A percentile compares a stretch with the other conserved stretches of the same genome.
These are phyloP conservation scores for Anastrepha obliqua DNA, from an alignment of 1,140 invertebrate species.

Conservation along the genomic window DNA sequence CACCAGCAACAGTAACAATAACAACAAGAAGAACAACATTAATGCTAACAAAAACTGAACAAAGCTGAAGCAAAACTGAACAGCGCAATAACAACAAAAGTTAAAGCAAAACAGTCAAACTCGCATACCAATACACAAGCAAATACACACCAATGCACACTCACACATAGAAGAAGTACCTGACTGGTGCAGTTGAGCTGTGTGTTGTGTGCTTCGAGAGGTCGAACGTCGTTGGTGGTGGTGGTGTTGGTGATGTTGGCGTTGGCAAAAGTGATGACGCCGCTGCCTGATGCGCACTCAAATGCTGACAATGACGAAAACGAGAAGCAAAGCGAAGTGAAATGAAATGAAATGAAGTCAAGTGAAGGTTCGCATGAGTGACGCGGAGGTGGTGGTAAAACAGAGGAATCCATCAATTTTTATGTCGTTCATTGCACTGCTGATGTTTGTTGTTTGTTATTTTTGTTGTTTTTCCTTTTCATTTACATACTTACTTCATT, in stretches of 20 bases:
- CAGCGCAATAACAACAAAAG: background rate
- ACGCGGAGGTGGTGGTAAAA: background rate
- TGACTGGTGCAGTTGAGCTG: too few relatives aligned
- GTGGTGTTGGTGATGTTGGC: background rate
- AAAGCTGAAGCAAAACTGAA: too few relatives aligned
- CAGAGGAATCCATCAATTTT: constrained; percentile 51
- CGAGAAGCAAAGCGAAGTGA: background rate
- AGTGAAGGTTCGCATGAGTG: background rate
- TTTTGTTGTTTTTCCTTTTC: background rate
- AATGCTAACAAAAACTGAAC: background rate
- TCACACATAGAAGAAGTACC: background rate
- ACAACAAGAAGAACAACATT: background rate
- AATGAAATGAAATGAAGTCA: constrained; percentile 48
- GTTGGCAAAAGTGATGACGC: background rate
- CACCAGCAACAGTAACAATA: background rate
- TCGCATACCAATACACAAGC: background rate
- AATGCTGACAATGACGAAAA: background rate
- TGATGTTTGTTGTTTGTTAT: constrained; percentile 5
- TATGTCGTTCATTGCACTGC: background rate
- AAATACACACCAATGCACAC: background rate
- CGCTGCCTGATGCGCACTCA: background rate
- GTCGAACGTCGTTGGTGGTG: background rate
- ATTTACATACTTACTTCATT: background rate
- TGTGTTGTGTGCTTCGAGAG: background rate
- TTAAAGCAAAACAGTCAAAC: too few relatives aligned